A percentile compares a stretch with the other conserved stretches of the same genome.
Conservation (phyloP, 2,888 invertebrate genomes). For the Pseudeuparius sepicola region DNA sequence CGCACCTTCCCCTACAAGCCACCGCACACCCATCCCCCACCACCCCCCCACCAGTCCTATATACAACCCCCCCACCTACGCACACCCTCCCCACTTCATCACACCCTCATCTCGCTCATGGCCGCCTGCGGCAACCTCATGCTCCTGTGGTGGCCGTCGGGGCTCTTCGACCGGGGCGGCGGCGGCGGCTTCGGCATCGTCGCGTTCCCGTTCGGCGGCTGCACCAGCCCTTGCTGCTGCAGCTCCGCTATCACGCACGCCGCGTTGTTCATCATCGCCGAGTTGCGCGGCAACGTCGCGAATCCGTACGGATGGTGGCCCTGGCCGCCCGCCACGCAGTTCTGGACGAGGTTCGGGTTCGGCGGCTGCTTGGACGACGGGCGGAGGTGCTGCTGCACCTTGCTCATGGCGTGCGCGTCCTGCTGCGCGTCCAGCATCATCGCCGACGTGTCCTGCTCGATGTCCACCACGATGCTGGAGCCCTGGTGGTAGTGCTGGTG, state of each 20-base stretch:
- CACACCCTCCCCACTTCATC: slow-evolving; percentile 46
- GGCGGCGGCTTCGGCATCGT: slow-evolving; percentile 47
- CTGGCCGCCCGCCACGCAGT: slow-evolving; percentile 36
- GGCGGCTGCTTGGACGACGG: slow-evolving; percentile 47
- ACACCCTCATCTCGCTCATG: slow-evolving; percentile 86
- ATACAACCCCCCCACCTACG: too few relatives aligned
- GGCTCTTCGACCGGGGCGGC: slow-evolving; percentile 46
- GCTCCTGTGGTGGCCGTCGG: slow-evolving; percentile 40
- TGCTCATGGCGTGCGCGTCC: slow-evolving; percentile 43
- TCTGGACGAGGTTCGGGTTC: slow-evolving; percentile 47
- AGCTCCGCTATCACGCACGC: slow-evolving; percentile 46
- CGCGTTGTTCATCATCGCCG: slow-evolving; percentile 41
- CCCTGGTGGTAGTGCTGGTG: slow-evolving; percentile 74
- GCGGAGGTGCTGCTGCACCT: slow-evolving; percentile 45
- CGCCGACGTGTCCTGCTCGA: slow-evolving; percentile 60
- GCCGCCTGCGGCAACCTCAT: slow-evolving; percentile 69
- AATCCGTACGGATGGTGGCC: slow-evolving; percentile 29
- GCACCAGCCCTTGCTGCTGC: slow-evolving; percentile 49
- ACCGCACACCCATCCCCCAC: too few relatives aligned
- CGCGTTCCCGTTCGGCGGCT: slow-evolving; percentile 50
- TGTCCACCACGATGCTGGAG: slow-evolving; percentile 74
- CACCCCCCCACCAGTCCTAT: too few relatives aligned
- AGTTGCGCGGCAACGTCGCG: slow-evolving; percentile 53
- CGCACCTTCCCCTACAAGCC: too few relatives aligned
- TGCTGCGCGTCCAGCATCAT: slow-evolving; percentile 46